Base-by-base conservation (phyloP, 2,888 invertebrate species). In the Oeneis ivallda region DNA sequence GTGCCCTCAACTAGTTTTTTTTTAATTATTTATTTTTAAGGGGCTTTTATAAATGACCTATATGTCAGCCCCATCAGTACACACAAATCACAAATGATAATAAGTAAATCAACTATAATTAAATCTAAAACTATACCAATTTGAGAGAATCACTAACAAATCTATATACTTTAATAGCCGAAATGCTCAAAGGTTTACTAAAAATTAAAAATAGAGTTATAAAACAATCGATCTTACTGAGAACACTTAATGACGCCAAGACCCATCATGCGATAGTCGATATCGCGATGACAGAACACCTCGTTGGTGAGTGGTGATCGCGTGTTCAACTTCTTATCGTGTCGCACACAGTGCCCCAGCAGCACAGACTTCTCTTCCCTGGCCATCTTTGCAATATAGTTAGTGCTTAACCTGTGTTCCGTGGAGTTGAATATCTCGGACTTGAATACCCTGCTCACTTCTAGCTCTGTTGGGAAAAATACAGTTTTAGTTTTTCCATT, bases 271-370 rank as follows among this genome's bases (percentile, higher is more conserved):
- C 93, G 91, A 75, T 93, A 93, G 79, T 94, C 94, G 65, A 94
- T 93, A n/a, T 89, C 78, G 52, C 89, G 78, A 64, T 90, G 87
- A 65, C 92, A 89, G 75, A 94, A 87, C 53, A 94, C 84, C 76
- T 94, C 94, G 76, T 93, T 93, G 75, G 92, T 85, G 1, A 93
- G 82, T 0, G 94, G 93, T 0, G 94, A 94, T 65, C 92, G 86
- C 50, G 92, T 93, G 68, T 93, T 86, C 19, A 94, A 82, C 79
- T 93, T 94, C 74, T 88, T 89, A 76, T 93, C 93, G n/a, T 78
- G 80, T 13, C 86, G 86, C 68, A 92, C 83, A 64, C 92, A 91
- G 13, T 82, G 81, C 0, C 94, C 94, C 3, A 93, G 81, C 52
- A 95, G 76, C 69, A 94, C 92, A 13, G 84, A 75, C 13, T 90